Conservation (phyloP, 2,113 vertebrate genomes). For the Cisticola juncidis region DNA sequence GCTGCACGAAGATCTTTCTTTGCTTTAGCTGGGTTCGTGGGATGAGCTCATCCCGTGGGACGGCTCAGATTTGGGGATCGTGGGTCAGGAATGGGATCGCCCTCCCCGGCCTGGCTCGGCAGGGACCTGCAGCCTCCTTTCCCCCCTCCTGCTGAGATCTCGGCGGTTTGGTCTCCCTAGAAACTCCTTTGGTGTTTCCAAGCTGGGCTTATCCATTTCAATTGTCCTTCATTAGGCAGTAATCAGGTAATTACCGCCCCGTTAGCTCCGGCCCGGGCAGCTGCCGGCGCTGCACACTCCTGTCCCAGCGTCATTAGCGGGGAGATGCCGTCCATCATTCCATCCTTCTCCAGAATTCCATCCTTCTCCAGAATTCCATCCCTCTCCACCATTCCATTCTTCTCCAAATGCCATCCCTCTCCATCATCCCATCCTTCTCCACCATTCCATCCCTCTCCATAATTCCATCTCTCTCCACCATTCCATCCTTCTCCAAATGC, state of each 20-base stretch:
- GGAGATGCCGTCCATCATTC: background rate
- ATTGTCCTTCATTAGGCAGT: conserved; percentile 18
- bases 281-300: background rate
- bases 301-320: background rate
- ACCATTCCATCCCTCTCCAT: background rate
- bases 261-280: background rate
- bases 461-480: background rate
- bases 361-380: background rate
- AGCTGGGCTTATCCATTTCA: background rate
- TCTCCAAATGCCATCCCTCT: background rate
- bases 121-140: background rate
- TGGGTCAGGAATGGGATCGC: background rate
- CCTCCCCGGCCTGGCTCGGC: fast-evolving
- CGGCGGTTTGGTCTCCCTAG: background rate
- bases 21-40: background rate
- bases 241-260: conserved; percentile 26
- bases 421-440: background rate
- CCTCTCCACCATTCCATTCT: too few species aligned
- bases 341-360: background rate
- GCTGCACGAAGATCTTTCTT: background rate
- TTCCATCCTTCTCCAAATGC: background rate
- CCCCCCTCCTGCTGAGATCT: background rate
- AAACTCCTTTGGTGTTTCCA: background rate
- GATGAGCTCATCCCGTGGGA: background rate
- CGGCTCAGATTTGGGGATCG: background rate